Evolutionary conservation across 1,140 invertebrate genomes (phyloP).

Genomic region (Bombus difficillimus): DNA sequence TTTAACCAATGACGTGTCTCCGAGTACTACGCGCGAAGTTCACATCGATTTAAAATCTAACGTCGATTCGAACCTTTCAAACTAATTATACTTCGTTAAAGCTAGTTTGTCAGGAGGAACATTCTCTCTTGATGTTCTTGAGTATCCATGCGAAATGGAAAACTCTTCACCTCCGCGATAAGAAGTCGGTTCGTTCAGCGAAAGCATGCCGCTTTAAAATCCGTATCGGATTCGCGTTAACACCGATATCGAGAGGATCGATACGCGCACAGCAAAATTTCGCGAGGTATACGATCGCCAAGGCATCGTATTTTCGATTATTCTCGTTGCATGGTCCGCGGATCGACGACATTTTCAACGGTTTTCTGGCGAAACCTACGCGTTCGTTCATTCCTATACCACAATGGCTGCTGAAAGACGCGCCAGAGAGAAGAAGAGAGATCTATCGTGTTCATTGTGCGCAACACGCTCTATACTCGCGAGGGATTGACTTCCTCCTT

Average conservation of each 20-base stretch:
- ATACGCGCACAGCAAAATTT: constrained; percentile 16
- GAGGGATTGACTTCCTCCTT: constrained; percentile 17
- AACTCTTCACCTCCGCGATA: constrained; percentile 17
- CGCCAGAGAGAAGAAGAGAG: neutral
- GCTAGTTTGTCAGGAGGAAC: neutral
- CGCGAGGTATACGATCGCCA: neutral
- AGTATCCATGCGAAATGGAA: neutral
- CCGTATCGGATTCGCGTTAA: constrained; percentile 64
- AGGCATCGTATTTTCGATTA: constrained; percentile 45
- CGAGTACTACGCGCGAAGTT: neutral
- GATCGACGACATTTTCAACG: constrained; percentile 26
- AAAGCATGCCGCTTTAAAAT: constrained; percentile 24
- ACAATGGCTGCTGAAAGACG: constrained; percentile 27
- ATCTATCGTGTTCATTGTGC: constrained; percentile 22
- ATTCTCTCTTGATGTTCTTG: no score
- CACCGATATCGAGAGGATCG: neutral
- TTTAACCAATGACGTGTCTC: neutral
- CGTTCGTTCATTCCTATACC: constrained; percentile 14
- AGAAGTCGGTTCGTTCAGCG: constrained; percentile 27
- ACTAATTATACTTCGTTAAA: neutral
- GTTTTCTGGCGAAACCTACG: constrained; percentile 44
- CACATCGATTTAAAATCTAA: neutral
- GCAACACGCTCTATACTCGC: neutral
- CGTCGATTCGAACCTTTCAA: neutral
- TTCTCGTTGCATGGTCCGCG: constrained; percentile 5